Percentiles rank a stretch among this genome's conserved stretches.
Conservation (phyloP, 2,888 invertebrate genomes). For the Pharmacophagus antenor region DNA sequence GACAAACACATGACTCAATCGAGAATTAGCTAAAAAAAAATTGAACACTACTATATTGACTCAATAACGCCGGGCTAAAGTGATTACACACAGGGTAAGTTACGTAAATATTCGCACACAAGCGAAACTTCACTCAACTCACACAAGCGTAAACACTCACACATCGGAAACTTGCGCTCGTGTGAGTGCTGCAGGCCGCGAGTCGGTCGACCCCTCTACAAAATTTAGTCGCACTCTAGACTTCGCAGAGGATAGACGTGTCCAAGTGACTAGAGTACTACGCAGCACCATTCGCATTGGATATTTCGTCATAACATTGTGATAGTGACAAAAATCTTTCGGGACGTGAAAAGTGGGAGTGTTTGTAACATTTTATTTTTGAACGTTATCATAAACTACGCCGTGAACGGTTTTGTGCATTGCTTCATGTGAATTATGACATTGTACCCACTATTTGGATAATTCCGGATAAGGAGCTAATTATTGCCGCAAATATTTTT, state of each 20-base stretch:
- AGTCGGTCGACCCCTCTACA: constrained; percentile 76
- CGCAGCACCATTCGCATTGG: constrained; percentile 61
- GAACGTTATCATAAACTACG: constrained; percentile 57
- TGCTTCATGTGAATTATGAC: constrained; percentile 66
- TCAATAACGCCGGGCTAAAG: constrained; percentile 63
- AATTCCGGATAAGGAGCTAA: constrained; percentile 72
- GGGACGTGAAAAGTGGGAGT: constrained; percentile 76
- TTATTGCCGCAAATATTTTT: constrained; percentile 77
- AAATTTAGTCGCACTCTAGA: constrained; percentile 73
- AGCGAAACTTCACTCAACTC: constrained; percentile 47
- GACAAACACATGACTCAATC: constrained; percentile 75
- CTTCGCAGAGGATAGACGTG: constrained; percentile 59
- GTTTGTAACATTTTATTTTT: constrained; percentile 51
- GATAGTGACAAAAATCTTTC: constrained; percentile 71
- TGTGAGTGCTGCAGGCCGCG: constrained; percentile 68
- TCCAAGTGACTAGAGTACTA: constrained; percentile 55
- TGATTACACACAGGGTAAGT: constrained; percentile 70
- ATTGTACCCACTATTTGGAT: constrained; percentile 75
- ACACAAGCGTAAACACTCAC: constrained; percentile 41
- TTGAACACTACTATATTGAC: constrained; percentile 65
- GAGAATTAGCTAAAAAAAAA: constrained; percentile 70
- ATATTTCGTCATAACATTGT: constrained; percentile 77
- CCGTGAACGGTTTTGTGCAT: constrained; percentile 54
- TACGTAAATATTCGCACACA: constrained; percentile 64
- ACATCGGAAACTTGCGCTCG: constrained; percentile 35